A percentile compares a stretch with the other conserved stretches of the same genome.
phyloP scores from a whole-genome alignment of 2,797 vertebrate species.

The Threskiornis aethiopicus region DNA sequence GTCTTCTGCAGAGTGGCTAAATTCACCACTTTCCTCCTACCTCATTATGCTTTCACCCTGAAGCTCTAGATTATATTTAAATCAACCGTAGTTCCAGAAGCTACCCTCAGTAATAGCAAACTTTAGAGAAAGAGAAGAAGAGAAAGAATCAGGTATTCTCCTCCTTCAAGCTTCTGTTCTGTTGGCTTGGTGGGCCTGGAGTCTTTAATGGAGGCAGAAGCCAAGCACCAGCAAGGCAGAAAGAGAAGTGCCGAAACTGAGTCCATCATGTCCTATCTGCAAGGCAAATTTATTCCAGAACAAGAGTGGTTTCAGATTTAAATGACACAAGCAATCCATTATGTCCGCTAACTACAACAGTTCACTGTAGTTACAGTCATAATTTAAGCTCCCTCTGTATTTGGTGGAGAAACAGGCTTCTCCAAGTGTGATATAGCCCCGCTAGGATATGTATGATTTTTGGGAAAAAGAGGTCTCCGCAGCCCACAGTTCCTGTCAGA shows the following conservation, averaged over 20 bases:
- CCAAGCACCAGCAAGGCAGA: background rate
- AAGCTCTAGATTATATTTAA: background rate
- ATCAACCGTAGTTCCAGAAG: background rate
- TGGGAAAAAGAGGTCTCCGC: background rate
- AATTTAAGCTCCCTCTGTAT: background rate
- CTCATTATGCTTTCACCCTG: background rate
- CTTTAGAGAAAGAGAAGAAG: background rate
- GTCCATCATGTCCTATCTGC: background rate
- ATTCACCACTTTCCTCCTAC: background rate
- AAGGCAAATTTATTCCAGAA: background rate
- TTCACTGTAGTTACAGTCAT: background rate
- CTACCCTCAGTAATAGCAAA: background rate
- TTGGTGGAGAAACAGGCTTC: background rate
- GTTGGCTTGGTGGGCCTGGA: accelerated
- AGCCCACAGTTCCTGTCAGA: background rate
- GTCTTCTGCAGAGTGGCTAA: background rate
- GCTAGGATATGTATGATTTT: background rate
- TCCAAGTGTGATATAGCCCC: background rate
- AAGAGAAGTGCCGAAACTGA: background rate
- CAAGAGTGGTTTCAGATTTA: background rate
- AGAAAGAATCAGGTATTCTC: background rate
- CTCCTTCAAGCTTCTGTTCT: background rate
- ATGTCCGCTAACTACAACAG: background rate
- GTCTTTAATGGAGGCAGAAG: background rate
- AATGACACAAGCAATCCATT: background rate